Base-by-base conservation (phyloP, 2,113 vertebrate species). In the Channa maculata region DNA sequence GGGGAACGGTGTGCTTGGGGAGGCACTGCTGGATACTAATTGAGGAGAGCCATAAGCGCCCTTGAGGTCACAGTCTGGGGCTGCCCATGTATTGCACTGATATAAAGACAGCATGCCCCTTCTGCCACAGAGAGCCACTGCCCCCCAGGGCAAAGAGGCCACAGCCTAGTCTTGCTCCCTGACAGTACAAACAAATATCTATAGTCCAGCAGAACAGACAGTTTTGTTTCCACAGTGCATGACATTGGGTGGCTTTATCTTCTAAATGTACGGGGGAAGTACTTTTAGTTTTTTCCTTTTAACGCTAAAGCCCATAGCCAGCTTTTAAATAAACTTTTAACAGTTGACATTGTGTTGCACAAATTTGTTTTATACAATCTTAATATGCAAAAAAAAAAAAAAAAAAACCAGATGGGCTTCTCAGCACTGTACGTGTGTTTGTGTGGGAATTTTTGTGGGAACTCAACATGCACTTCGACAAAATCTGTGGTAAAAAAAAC, bases 1-100 rank as follows among this genome's bases (percentile, higher is more conserved):
- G 48, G 37, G 77, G 65, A 78, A 58, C 54, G 59, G 37, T 75
- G 55, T 52, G 70, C 38, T 86, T 43, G n/a, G 58, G 48, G 65
- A 84, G 67, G 64, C 77, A 60, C 62, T 86, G 77, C 76, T 82
- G 75, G 68, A 77, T 76, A 65, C 79, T 84, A 91, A 90, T 81
- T 86, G 82, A 83, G 76, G 69, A 75, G 69, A 77, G 67, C 69
- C 41, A 41, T 66, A 63, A 76, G 69, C 81, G 72, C 54, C 64
- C 53, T 61, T 60, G 71, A 71, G 80, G 84, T 88, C 74, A 82
- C 67, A 85, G 74, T 89, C 67, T 80, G 65, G 52, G 77, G 72
- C 71, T 49, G 57, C 77, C 63, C 34, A 67, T 54, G 61, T 57
- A 72, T 51, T 83, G 64, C 33, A 59, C 51, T 52, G 61, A 79